Conservation (phyloP, 1,140 invertebrate species). For the Camponotus floridanus region DNA sequence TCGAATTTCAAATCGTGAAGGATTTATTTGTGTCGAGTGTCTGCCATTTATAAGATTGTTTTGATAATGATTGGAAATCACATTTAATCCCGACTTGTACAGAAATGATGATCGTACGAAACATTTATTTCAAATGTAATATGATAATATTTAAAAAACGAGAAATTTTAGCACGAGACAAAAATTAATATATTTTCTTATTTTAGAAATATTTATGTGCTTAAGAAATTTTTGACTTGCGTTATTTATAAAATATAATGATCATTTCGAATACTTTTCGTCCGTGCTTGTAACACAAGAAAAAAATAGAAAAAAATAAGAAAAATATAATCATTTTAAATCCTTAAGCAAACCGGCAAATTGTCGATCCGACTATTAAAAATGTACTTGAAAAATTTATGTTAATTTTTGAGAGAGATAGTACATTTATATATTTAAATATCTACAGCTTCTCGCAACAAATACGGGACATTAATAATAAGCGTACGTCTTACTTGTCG, state of each 20-base stretch:
- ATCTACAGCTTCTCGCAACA: conserved; percentile 47
- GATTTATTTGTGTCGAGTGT: conserved; percentile 45
- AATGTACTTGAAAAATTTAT: conserved; percentile 47
- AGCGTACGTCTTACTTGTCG: conserved; percentile 61
- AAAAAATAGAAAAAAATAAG: background rate
- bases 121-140: background rate
- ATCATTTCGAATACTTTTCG: background rate
- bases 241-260: background rate
- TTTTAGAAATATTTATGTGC: background rate
- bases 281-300: background rate
- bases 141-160: background rate
- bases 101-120: conserved; percentile 8
- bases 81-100: conserved; percentile 28
- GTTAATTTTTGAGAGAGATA: conserved; percentile 38
- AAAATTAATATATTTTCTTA: background rate
- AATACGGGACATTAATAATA: conserved; percentile 59
- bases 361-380: conserved; percentile 27
- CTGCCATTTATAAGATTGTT: background rate
- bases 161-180: background rate
- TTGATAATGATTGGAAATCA: conserved; percentile 26
- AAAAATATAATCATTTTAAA: conserved; percentile 50
- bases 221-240: background rate
- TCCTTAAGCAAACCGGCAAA: conserved; percentile 36
- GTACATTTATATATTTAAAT: conserved; percentile 52
- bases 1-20: conserved; percentile 20